phyloP scores from a whole-genome alignment of 2,888 invertebrate genomes.

The Conus canariensis region DNA sequence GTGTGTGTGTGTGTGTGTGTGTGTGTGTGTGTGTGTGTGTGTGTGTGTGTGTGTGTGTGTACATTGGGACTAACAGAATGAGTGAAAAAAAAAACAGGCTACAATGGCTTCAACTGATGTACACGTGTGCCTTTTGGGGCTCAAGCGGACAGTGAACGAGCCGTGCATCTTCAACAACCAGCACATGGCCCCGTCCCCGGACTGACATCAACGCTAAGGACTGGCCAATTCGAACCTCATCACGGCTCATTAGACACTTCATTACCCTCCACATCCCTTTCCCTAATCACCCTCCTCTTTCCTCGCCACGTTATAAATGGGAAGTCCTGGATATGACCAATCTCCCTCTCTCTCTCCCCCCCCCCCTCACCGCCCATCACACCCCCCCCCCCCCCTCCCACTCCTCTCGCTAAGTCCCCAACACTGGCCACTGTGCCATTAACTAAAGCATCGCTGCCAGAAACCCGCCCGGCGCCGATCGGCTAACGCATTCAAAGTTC shows the following conservation, averaged over 20 bases:
- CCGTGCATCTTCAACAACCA: no score
- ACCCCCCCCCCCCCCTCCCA: neutral
- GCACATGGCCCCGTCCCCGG: no score
- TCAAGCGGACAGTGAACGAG: no score
- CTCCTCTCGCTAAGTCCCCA: neutral
- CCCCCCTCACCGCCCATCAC: neutral
- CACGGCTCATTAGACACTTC: constrained; percentile 25
- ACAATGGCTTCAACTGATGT: no score
- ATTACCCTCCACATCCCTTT: constrained; percentile 21
- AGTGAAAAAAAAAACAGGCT: no score
- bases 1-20: no score
- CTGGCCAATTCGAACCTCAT: neutral
- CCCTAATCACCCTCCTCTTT: neutral
- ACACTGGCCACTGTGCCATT: neutral
- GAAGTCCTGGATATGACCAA: neutral
- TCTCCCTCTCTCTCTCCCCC: neutral
- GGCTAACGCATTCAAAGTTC: neutral
- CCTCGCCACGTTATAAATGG: constrained; percentile 19
- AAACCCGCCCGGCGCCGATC: neutral
- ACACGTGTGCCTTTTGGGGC: no score
- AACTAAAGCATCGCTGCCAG: neutral
- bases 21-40: no score
- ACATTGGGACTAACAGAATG: no score
- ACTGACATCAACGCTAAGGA: no score
- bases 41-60: no score